These are phyloP conservation scores for Ormia ochracea DNA, from an alignment of 2,888 invertebrate genomes.

Conservation along the genomic window DNA sequence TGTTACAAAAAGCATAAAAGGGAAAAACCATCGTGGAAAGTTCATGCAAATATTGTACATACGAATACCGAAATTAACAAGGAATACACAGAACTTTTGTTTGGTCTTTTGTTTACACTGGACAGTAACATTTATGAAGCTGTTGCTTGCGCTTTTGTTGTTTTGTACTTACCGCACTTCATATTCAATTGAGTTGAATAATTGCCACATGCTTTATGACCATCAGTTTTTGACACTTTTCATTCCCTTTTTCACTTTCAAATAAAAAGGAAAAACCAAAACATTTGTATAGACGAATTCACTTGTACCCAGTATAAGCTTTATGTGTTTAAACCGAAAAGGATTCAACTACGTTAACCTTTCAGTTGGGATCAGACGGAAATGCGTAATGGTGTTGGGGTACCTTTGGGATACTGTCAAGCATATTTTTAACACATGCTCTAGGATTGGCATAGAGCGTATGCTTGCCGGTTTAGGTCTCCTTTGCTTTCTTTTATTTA, in stretches of 20 bases:
- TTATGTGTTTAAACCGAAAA: constrained; percentile 5
- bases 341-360: too few relatives aligned
- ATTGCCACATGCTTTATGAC: constrained; percentile 75
- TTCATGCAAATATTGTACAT: constrained; percentile 30
- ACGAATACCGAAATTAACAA: constrained; percentile 35
- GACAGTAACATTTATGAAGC: background rate
- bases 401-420: too few relatives aligned
- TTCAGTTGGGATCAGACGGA: too few relatives aligned
- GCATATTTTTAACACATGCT: too few relatives aligned
- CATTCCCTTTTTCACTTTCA: constrained; percentile 38
- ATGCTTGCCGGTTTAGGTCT: too few relatives aligned
- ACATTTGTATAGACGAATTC: background rate
- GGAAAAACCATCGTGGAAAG: constrained; percentile 16
- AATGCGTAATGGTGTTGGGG: too few relatives aligned
- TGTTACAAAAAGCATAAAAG: constrained; percentile 64
- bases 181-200: constrained; percentile 76
- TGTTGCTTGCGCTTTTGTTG: constrained; percentile 31
- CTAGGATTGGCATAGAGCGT: too few relatives aligned
- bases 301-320: background rate
- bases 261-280: background rate
- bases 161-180: constrained; percentile 72
- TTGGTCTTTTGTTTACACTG: constrained; percentile 47
- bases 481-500: too few relatives aligned
- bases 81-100: constrained; percentile 32
- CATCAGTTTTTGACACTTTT: constrained; percentile 75